Evolutionary conservation across 2,113 vertebrate genomes (phyloP), one percentile per base, ranked within the genome.

Genomic region (Marmota monax): DNA sequence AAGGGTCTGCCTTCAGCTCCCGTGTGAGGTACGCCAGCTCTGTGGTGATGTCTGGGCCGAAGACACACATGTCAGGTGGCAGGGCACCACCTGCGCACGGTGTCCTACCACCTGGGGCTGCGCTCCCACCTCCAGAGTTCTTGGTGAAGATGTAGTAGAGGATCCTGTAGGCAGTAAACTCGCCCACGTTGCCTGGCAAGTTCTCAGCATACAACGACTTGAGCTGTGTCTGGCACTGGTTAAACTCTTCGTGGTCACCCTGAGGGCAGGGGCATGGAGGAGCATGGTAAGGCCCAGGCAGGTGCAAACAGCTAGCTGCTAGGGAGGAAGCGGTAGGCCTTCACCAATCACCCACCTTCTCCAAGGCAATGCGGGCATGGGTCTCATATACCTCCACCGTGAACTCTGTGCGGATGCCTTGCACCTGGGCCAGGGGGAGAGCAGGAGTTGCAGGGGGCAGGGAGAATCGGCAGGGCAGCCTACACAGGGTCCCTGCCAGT

Each of bases 221-320:
- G 95, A 99, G 98, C 97, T 99, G 99, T 0, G 99, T 99, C 98
- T 99, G 99, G 96, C 99, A 99, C 97, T 99, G 99, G 98, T 99
- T 99, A 91, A 99, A 99, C 98, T 99, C 99, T 93, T 99, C 99
- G 0, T 99, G 99, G 98, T 99, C 99, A 5, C 99, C 99, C 99
- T 99, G 76, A 16, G 32, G 63, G 9, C 1, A 2, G 2, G 34
- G 56, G 7, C n/a, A 1, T 0, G 1, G 5, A 0, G 2, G 7
- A 45, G 69, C 16, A 1, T 20, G 2, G 12, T 93, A 63, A 94
- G 58, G 61, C 17, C 23, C 0, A 8, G 11, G 45, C 23, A 20
- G 27, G 2, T 2, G 34, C 1, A 5, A 20, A 25, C 42, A 45
- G 42, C 42, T 0, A 5, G 53, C 25, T 0, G 9, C 25, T 7